These are phyloP conservation scores for Turdus rufiventris DNA, from an alignment of 2,113 vertebrate genomes.

Conservation along the genomic window DNA sequence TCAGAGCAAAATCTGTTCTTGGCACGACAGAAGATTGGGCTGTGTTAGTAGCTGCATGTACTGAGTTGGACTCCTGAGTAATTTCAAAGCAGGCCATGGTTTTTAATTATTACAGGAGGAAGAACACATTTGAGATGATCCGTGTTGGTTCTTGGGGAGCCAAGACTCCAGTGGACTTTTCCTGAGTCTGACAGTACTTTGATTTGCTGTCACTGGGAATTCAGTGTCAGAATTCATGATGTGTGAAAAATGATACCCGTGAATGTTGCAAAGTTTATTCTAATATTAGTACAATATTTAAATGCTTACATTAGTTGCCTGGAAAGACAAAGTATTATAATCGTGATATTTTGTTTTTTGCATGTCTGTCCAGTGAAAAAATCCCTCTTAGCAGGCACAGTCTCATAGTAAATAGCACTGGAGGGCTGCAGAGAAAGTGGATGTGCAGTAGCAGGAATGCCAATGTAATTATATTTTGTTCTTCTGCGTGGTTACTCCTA, in stretches of 20 bases:
- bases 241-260: not conserved
- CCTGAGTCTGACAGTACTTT: not conserved
- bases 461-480: conserved; percentile 24
- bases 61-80: not conserved
- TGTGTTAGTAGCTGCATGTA: not conserved
- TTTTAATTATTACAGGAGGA: not conserved
- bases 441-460: conserved; percentile 20
- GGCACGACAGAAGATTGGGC: not conserved
- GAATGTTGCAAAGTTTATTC: not conserved
- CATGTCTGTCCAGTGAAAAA: not conserved
- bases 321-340: not conserved
- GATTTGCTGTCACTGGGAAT: not conserved
- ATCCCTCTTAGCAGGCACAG: not conserved
- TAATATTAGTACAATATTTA: not conserved
- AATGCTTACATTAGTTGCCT: not conserved
- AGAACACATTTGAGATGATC: not conserved
- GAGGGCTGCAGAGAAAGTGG: not conserved
- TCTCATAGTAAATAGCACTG: not conserved
- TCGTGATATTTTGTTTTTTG: not conserved
- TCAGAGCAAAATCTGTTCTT: not conserved
- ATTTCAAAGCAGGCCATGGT: not conserved
- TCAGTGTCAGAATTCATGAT: not conserved
- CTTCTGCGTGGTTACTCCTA: not conserved
- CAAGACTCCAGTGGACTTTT: not conserved
- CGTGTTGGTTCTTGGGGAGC: not conserved